Conservation (phyloP, 2,888 invertebrate genomes). For the Agrochola lychnidis region DNA sequence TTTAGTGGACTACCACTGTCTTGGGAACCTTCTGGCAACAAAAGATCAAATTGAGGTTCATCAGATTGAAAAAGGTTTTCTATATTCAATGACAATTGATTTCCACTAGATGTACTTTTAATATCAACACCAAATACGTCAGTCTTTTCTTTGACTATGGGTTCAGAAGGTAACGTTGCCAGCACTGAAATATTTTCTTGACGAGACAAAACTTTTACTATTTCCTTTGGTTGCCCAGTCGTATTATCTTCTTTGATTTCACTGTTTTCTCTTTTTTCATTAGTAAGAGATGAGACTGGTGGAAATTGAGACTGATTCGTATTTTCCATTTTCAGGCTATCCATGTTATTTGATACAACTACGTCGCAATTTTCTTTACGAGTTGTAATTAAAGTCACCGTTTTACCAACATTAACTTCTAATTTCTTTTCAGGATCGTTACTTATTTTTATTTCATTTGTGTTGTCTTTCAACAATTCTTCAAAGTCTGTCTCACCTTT, state of each 20-base stretch:
- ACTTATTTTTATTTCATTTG: constrained; percentile 87
- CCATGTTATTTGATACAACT: constrained; percentile 54
- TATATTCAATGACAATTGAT: constrained; percentile 30
- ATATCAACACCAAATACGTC: constrained; percentile 25
- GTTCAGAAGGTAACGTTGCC: constrained; percentile 31
- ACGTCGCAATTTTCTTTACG: constrained; percentile 68
- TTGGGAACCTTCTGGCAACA: constrained; percentile 44
- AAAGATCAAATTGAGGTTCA: constrained; percentile 44
- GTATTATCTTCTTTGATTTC: constrained; percentile 54
- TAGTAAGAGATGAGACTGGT: constrained; percentile 32
- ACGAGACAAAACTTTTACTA: constrained; percentile 25
- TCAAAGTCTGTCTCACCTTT: constrained; percentile 89
- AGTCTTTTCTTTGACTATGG: constrained; percentile 26
- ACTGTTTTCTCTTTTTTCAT: constrained; percentile 35
- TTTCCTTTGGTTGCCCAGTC: constrained; percentile 39
- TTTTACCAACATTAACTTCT: constrained; percentile 85
- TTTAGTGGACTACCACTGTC: constrained; percentile 77
- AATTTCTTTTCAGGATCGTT: constrained; percentile 85
- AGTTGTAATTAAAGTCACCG: constrained; percentile 75
- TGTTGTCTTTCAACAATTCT: constrained; percentile 87
- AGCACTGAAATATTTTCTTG: constrained; percentile 40
- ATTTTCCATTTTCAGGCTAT: constrained; percentile 58
- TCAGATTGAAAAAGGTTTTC: constrained; percentile 38
- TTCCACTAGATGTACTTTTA: constrained; percentile 33
- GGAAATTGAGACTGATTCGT: constrained; percentile 24